Evolutionary conservation across 2,797 vertebrate genomes (phyloP), one percentile per base, ranked within the genome.

Genomic region (Cossypha heuglini): DNA sequence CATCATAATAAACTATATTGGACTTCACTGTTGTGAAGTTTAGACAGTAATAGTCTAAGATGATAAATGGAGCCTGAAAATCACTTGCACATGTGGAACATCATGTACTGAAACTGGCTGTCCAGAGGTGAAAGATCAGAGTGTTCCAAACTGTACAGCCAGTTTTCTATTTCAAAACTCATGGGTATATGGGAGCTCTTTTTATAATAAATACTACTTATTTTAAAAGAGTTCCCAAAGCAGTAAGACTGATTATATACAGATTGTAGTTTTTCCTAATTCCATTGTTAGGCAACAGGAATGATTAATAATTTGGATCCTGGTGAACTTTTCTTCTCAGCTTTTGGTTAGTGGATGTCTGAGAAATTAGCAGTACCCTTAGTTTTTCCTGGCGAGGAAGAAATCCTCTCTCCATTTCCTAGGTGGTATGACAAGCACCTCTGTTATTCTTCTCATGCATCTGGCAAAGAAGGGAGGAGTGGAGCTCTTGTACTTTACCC

Each of bases 121-220:
- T 86, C n/a, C 42, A 64, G 78, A 68, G 91, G 87, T 88, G 79
- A 91, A 96, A 93, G 90, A 85, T 64, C 89, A 74, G 51, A 68
- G 40, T 52, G 33, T 83, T 95, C 85, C 75, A 42, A 83, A 29
- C 84, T 89, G 59, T 59, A 55, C 33, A 25, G 75, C 40, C 63
- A 83, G 38, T 57, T 92, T 86, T 83, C 49, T 75, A 13, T 88
- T 94, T 74, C 46, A 71, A 63, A 96, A 91, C 46, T 68, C 31
- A 37, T 11, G 54, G 5, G 33, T 82, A 33, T 75, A 66, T 48
- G 59, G 40, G 52, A 89, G 69, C 33, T 61, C 4, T 62, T 74
- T 19, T 81, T 52, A 26, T 38, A 59, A 74, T 31, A 75, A 84
- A 37, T 8, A 3, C 9, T 69, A 26, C 31, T 89, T 64, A 46